A percentile compares a stretch with the other conserved stretches of the same genome.
Conservation (phyloP, 2,888 invertebrate genomes). For the Sinodicranocentrus sp. region DNA sequence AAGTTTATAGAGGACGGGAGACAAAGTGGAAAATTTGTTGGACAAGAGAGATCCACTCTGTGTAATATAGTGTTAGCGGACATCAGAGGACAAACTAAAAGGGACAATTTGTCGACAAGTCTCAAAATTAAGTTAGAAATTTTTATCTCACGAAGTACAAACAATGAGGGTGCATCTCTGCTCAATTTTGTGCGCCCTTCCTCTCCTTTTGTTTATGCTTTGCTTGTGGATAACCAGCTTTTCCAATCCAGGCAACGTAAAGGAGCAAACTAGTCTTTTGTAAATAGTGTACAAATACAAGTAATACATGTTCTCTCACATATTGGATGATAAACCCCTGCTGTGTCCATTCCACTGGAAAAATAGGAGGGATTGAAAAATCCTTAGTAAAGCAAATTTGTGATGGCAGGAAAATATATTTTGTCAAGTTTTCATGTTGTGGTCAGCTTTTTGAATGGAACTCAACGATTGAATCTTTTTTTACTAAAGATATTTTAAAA, state of each 20-base stretch:
- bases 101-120: constrained; percentile 56
- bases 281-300: constrained; percentile 23
- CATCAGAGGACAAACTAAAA: constrained; percentile 41
- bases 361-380: constrained; percentile 5
- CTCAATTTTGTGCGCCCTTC: constrained; percentile 44
- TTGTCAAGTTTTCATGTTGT: no score
- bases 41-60: constrained; percentile 10
- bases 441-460: no score
- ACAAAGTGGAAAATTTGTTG: constrained; percentile 31
- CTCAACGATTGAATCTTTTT: no score
- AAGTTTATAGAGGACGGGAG: not conserved
- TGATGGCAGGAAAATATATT: no score
- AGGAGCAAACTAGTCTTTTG: not conserved
- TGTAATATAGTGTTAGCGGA: constrained; percentile 24
- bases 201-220: constrained; percentile 17
- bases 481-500: no score
- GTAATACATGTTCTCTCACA: not conserved
- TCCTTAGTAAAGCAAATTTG: no score
- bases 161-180: constrained; percentile 75
- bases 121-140: constrained; percentile 74
- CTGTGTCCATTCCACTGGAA: constrained; percentile 14
- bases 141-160: constrained; percentile 72
- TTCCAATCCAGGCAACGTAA: not conserved
- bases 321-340: constrained; percentile 32
- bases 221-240: constrained; percentile 3